phyloP scores from a whole-genome alignment of 2,888 invertebrate genomes.

The Polydrusus cervinus region DNA sequence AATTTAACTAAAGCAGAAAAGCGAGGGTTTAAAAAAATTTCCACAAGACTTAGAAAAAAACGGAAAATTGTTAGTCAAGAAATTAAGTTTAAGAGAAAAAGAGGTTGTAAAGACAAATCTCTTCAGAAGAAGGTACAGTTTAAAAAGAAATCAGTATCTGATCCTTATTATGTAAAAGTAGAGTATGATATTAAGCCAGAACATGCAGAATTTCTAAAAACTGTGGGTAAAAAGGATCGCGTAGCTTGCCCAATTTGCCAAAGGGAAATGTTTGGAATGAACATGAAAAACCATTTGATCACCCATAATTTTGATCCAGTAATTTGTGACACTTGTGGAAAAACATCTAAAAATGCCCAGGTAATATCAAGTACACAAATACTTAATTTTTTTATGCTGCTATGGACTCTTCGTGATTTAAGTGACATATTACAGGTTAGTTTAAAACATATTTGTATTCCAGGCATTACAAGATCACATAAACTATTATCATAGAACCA shows the following conservation, averaged over 20 bases:
- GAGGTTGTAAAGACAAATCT: slow-evolving; percentile 8
- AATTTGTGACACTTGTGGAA: slow-evolving; percentile 64
- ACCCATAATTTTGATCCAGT: slow-evolving; percentile 63
- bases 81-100: slow-evolving; percentile 41
- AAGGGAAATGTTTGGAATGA: slow-evolving; percentile 61
- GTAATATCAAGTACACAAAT: slow-evolving; percentile 19
- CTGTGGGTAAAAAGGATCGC: slow-evolving; percentile 39
- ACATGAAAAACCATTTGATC: slow-evolving; percentile 63
- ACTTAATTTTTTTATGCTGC: neutral
- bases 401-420: neutral
- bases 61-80: slow-evolving; percentile 14
- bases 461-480: slow-evolving; percentile 60
- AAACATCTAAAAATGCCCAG: slow-evolving; percentile 63
- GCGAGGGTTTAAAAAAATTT: neutral
- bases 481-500: slow-evolving; percentile 64
- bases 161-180: slow-evolving; percentile 30
- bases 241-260: slow-evolving; percentile 61
- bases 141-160: neutral
- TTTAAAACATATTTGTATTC: slow-evolving; percentile 17
- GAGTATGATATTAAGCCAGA: slow-evolving; percentile 44
- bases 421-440: neutral
- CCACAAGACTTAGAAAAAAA: slow-evolving; percentile 5
- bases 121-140: slow-evolving; percentile 24
- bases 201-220: slow-evolving; percentile 44
- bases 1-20: neutral